phyloP scores from a whole-genome alignment of 1,140 invertebrate genomes.

The Hylaeus anthracinus region DNA sequence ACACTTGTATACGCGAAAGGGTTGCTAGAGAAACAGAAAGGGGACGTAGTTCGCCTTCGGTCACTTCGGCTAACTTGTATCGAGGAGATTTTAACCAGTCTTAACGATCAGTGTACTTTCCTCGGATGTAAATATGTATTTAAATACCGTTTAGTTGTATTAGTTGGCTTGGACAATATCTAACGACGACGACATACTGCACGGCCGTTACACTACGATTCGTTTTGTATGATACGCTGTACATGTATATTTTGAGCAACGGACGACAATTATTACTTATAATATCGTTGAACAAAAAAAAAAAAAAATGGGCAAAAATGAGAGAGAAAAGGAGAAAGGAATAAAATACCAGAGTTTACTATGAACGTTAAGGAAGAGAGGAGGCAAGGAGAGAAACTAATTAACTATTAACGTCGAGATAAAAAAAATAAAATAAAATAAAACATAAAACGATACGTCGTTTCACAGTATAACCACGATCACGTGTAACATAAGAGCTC shows the following conservation, averaged over 20 bases:
- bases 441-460: constrained; percentile 12
- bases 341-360: background rate
- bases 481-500: constrained; percentile 48
- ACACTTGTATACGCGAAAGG: background rate
- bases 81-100: constrained; percentile 32
- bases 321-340: background rate
- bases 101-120: constrained; percentile 47
- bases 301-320: background rate
- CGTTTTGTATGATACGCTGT: constrained; percentile 67
- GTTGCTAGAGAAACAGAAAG: background rate
- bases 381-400: background rate
- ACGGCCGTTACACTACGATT: constrained; percentile 57
- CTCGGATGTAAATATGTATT: constrained; percentile 74
- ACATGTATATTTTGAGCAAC: constrained; percentile 60
- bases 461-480: constrained; percentile 28
- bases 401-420: constrained; percentile 12
- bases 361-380: background rate
- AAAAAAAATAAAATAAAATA: background rate
- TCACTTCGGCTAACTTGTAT: constrained; percentile 11
- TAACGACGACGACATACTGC: constrained; percentile 51
- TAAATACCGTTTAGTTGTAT: constrained; percentile 69
- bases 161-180: constrained; percentile 72
- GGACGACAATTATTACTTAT: constrained; percentile 40
- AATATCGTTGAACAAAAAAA: background rate
- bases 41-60: background rate